A percentile compares a stretch with the other conserved stretches of the same genome.
These are phyloP conservation scores for Epinephelus malabaricus DNA, from an alignment of 2,797 vertebrate species.

Conservation along the genomic window DNA sequence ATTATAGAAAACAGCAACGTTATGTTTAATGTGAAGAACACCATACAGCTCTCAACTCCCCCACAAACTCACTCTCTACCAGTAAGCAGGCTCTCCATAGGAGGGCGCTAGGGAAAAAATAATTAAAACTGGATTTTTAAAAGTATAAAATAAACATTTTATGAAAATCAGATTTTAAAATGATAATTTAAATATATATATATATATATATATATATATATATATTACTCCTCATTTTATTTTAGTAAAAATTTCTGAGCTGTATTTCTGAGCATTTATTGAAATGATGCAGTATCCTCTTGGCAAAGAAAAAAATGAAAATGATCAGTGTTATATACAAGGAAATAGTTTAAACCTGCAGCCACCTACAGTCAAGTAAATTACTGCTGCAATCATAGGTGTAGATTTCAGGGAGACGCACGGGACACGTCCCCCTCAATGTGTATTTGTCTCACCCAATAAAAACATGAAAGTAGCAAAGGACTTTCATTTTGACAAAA, in stretches of 20 bases:
- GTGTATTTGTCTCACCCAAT: too few relatives aligned
- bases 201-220: too few relatives aligned
- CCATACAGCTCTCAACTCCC: neutral
- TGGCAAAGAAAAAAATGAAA: neutral
- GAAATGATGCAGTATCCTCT: too few relatives aligned
- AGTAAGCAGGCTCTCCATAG: neutral
- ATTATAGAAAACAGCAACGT: neutral
- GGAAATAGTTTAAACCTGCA: neutral
- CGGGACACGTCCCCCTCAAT: too few relatives aligned
- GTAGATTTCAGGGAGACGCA: too few relatives aligned
- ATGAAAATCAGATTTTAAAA: neutral
- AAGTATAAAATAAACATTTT: neutral
- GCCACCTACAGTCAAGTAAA: neutral
- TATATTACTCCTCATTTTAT: neutral
- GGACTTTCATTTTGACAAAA: too few relatives aligned
- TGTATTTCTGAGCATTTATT: neutral
- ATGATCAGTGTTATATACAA: neutral
- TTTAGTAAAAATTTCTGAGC: neutral
- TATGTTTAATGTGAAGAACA: neutral
- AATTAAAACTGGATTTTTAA: neutral
- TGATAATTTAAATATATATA: too few relatives aligned
- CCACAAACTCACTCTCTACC: neutral
- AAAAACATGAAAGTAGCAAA: too few relatives aligned
- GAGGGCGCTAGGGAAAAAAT: slow-evolving; percentile 7
- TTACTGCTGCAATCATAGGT: too few relatives aligned